Conservation (phyloP, 2,888 invertebrate genomes). For the Drosophila emarginata region DNA sequence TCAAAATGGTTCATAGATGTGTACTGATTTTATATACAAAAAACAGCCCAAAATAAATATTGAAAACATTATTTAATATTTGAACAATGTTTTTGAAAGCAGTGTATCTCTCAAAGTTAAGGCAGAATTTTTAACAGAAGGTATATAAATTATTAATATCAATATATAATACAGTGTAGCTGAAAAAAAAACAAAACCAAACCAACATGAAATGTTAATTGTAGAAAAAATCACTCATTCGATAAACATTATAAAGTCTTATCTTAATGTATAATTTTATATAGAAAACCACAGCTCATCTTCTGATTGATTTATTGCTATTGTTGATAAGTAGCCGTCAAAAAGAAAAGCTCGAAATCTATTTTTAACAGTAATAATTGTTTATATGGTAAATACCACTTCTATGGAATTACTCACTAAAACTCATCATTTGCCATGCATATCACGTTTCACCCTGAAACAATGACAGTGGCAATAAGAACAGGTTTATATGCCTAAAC, state of each 20-base stretch:
- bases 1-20: constrained; percentile 57
- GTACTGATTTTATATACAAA: constrained; percentile 72
- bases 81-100: no score
- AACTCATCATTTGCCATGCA: constrained; percentile 67
- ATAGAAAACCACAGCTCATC: background rate
- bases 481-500: background rate
- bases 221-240: no score
- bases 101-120: no score
- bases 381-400: constrained; percentile 46
- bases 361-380: constrained; percentile 19
- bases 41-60: constrained; percentile 24
- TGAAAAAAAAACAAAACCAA: no score
- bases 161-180: no score
- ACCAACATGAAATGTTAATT: no score
- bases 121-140: no score
- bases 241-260: no score
- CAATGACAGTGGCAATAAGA: constrained; percentile 20
- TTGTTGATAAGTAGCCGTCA: constrained; percentile 32
- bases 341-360: constrained; percentile 38
- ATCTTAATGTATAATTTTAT: no score
- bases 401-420: constrained; percentile 56
- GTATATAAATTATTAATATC: background rate
- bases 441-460: constrained; percentile 47
- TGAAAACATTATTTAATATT: background rate
- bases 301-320: constrained; percentile 19